Percentiles rank a stretch among this genome's conserved stretches.
Conservation (phyloP, 1,140 invertebrate genomes). For the Hyles euphorbiae region DNA sequence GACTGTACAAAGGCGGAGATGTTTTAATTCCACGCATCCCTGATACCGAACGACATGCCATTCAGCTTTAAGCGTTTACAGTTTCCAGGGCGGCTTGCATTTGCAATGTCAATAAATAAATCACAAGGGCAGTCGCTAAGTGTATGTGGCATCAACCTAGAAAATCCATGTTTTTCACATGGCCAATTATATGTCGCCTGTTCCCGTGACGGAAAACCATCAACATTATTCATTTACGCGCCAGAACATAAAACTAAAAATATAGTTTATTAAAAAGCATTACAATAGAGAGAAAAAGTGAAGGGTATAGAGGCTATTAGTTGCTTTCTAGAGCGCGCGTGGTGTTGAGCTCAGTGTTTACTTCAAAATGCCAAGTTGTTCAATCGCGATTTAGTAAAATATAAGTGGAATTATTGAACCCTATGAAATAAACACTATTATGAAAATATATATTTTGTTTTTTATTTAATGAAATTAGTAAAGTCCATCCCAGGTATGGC, state of each 20-base stretch:
- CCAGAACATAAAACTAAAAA: slow-evolving; percentile 7
- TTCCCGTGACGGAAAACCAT: background rate
- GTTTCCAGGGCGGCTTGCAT: background rate
- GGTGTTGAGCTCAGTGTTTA: too few relatives aligned
- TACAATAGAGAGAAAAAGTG: too few relatives aligned
- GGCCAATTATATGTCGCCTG: background rate
- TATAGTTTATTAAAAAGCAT: slow-evolving; percentile 8
- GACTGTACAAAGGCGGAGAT: slow-evolving; percentile 63
- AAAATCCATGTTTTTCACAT: background rate
- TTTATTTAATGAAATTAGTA: too few relatives aligned
- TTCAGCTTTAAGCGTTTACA: background rate
- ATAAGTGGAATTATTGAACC: too few relatives aligned
- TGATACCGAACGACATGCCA: slow-evolving; percentile 60
- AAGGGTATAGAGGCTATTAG: too few relatives aligned
- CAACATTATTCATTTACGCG: slow-evolving; percentile 5
- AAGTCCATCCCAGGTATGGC: too few relatives aligned
- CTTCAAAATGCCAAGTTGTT: too few relatives aligned
- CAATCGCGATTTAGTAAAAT: too few relatives aligned
- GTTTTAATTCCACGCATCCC: slow-evolving; percentile 52
- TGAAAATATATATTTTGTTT: too few relatives aligned
- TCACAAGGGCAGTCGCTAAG: background rate
- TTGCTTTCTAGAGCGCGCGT: too few relatives aligned
- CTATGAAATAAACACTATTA: too few relatives aligned
- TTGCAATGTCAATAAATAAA: background rate
- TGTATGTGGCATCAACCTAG: background rate